Evolutionary conservation across 2,797 vertebrate species (phyloP).

Genomic region (Ciconia nigra): DNA sequence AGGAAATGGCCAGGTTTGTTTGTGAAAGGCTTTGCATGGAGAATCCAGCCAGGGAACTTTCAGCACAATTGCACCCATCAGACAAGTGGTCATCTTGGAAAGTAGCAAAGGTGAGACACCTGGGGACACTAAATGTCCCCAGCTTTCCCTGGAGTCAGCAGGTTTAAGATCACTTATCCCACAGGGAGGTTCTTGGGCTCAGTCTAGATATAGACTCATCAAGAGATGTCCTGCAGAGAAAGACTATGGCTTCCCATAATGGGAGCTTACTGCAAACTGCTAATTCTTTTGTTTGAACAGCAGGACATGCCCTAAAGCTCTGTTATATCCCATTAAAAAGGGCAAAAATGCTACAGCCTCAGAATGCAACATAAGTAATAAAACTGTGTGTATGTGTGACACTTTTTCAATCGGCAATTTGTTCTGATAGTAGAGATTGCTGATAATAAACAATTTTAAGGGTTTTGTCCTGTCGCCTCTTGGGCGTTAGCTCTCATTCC

Average conservation of each 20-base stretch:
- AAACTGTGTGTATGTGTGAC: neutral
- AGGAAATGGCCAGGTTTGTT: neutral
- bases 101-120: rapidly evolving
- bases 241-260: neutral
- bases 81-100: neutral
- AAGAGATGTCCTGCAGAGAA: neutral
- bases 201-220: neutral
- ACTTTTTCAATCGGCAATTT: neutral
- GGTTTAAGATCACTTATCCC: neutral
- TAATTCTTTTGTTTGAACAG: conserved; percentile 7
- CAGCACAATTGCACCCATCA: rapidly evolving
- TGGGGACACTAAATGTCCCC: neutral
- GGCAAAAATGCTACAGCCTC: neutral
- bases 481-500: neutral
- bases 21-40: neutral
- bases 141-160: neutral
- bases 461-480: neutral
- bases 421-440: neutral
- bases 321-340: neutral
- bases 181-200: neutral
- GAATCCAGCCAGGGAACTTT: neutral
- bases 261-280: neutral
- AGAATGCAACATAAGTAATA: neutral
- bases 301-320: neutral
- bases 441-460: neutral